phyloP scores from a whole-genome alignment of 2,113 vertebrate species.

The Circaetus cinerascens region DNA sequence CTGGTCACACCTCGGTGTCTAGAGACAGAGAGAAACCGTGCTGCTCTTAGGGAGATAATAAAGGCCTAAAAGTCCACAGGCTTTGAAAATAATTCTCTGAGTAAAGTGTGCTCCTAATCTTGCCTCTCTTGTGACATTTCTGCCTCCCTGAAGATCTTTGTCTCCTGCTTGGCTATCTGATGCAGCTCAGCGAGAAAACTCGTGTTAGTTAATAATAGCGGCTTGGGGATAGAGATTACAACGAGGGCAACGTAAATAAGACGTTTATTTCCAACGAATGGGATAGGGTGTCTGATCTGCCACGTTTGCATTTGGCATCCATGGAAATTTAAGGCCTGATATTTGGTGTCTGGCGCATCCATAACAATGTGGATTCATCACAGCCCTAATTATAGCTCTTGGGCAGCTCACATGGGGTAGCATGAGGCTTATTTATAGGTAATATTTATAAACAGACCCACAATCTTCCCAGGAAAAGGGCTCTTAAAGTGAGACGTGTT shows the following conservation, averaged over 20 bases:
- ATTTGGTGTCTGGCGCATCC: background rate
- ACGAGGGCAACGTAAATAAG: background rate
- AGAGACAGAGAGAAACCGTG: background rate
- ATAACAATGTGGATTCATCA: conserved; percentile 46
- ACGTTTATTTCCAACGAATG: conserved; percentile 41
- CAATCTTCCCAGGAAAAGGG: background rate
- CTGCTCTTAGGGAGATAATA: background rate
- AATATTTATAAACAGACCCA: conserved; percentile 44
- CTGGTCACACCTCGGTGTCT: background rate
- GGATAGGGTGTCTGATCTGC: conserved; percentile 1
- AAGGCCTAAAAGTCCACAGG: background rate
- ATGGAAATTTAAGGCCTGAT: conserved; percentile 34
- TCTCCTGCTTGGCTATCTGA: background rate
- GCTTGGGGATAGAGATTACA: conserved; percentile 15
- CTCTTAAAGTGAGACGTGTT: background rate
- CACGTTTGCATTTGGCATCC: background rate
- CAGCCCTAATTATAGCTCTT: conserved; percentile 21
- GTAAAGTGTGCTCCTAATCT: background rate
- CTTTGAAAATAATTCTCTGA: conserved; percentile 42
- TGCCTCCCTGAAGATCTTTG: conserved; percentile 17
- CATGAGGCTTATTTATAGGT: conserved; percentile 22
- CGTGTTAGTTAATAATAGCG: conserved; percentile 26
- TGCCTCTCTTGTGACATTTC: background rate
- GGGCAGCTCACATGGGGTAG: background rate
- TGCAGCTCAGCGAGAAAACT: background rate